Percentiles rank a stretch among this genome's conserved stretches.
These are phyloP conservation scores for Dicentrarchus labrax DNA, from an alignment of 2,113 vertebrate species.

Conservation along the genomic window DNA sequence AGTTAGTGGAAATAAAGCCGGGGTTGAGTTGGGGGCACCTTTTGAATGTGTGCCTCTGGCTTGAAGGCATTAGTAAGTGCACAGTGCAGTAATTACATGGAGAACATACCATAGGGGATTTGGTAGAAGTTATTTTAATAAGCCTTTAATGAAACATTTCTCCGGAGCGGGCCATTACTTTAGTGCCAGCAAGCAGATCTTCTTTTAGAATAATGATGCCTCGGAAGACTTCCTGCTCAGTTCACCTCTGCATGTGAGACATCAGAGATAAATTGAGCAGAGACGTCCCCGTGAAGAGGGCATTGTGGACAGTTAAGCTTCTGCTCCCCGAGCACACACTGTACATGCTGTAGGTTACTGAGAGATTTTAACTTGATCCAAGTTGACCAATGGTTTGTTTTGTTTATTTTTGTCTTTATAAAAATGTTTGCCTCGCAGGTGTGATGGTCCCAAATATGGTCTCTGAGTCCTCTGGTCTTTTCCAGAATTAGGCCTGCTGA, in stretches of 20 bases:
- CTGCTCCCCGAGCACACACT: slow-evolving; percentile 1
- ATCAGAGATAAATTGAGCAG: slow-evolving; percentile 40
- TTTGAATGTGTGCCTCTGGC: slow-evolving; percentile 32
- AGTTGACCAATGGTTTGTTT: slow-evolving; percentile 11
- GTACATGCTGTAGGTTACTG: slow-evolving; percentile 15
- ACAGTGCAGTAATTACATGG: slow-evolving; percentile 61
- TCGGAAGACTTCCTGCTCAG: slow-evolving; percentile 53
- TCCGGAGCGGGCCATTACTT: slow-evolving; percentile 47
- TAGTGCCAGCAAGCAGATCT: slow-evolving; percentile 54
- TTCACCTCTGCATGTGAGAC: not conserved
- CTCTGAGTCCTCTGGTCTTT: slow-evolving; percentile 84
- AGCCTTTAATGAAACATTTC: slow-evolving; percentile 76
- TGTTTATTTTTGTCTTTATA: slow-evolving; percentile 54
- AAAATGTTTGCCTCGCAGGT: slow-evolving; percentile 82
- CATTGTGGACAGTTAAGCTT: slow-evolving; percentile 22
- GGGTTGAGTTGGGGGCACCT: slow-evolving; percentile 30
- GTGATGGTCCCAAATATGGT: slow-evolving; percentile 82
- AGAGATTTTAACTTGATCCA: not conserved
- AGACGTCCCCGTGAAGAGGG: slow-evolving; percentile 18
- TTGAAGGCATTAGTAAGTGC: slow-evolving; percentile 48
- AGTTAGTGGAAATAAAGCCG: not conserved
- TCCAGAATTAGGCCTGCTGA: slow-evolving; percentile 82
- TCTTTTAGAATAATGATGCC: slow-evolving; percentile 58
- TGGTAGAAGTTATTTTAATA: slow-evolving; percentile 71
- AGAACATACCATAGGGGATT: slow-evolving; percentile 72